These are phyloP conservation scores for Larimichthys polyactis DNA, from an alignment of 2,113 vertebrate species.

Conservation along the genomic window DNA sequence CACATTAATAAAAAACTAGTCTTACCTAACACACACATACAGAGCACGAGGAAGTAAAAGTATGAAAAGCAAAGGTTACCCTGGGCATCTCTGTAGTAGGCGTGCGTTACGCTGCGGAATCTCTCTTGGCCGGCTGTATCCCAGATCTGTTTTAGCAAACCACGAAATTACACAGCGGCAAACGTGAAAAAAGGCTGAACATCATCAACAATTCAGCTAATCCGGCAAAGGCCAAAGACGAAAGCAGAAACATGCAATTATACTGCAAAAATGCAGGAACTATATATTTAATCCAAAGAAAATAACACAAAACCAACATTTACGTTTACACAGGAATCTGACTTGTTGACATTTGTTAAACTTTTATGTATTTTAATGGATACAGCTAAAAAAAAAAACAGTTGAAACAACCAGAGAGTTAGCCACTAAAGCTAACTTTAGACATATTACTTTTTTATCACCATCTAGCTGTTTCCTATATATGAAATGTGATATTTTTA, in stretches of 20 bases:
- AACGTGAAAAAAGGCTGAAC: constrained; percentile 19
- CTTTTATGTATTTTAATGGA: background rate
- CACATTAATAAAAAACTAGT: constrained; percentile 32
- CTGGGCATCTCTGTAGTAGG: constrained; percentile 98
- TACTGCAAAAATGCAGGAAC: background rate
- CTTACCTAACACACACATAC: constrained; percentile 18
- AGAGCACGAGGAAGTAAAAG: constrained; percentile 38
- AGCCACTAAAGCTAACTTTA: background rate
- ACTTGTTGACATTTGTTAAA: background rate
- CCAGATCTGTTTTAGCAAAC: constrained; percentile 90
- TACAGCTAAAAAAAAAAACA: background rate
- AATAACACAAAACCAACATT: background rate
- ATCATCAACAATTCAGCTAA: constrained; percentile 11
- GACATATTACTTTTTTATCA: background rate
- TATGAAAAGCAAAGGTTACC: constrained; percentile 83
- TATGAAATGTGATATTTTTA: background rate
- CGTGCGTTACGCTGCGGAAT: constrained; percentile 97
- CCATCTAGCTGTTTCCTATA: background rate
- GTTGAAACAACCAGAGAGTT: background rate
- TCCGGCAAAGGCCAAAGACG: background rate
- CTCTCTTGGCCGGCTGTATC: constrained; percentile 98
- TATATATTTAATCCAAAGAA: background rate
- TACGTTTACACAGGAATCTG: background rate
- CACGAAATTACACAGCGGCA: constrained; percentile 55
- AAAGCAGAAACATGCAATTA: constrained; percentile 3